Base-by-base conservation (phyloP, 2,113 vertebrate genomes). In the Willisornis vidua region DNA sequence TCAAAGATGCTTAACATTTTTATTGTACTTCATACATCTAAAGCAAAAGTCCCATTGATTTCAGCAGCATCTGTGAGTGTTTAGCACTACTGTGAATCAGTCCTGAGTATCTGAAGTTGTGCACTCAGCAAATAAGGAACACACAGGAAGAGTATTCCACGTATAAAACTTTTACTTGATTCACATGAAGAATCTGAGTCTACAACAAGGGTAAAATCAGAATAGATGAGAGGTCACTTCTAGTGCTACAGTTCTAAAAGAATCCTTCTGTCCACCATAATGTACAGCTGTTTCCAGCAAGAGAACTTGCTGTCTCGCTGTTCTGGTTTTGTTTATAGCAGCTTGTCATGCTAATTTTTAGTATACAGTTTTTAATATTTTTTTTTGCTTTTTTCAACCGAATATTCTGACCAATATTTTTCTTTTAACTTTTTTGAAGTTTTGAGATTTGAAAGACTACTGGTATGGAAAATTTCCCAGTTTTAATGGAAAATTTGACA, bases 1-100 rank as follows among this genome's bases (percentile, higher is more conserved):
- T 95, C 72, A 35, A 86, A 68, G 43, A 80, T 57, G n/a, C 8
- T 96, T 93, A 67, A 22, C 55, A 81, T 75, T 96, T 95, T 92
- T 66, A 46, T 71, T 20, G 48, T 15, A 58, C 82, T 94, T 92
- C 46, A 62, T 54, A 58, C 8, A 12, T 67, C 43, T 68, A 78
- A 78, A 87, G 61, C 19, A 16, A 11, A 84, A 71, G 24, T 72
- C 37, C 79, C 65, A 46, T 2, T 75, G 68, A 63, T 71, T 87
- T 90, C 57, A 72, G 63, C 43, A 83, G 51, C 57, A 78, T 61
- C 65, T 58, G 51, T 75, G 65, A 94, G 68, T 41, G 82, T 41
- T 76, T 62, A 72, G 39, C 43, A 25, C 43, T 77, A 63, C 37
- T 0, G 1, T 48, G 52, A 48, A 90, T 41, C 2, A 5, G 57